Conservation (phyloP, 2,888 invertebrate genomes). For the Drosophila glabriapex region DNA sequence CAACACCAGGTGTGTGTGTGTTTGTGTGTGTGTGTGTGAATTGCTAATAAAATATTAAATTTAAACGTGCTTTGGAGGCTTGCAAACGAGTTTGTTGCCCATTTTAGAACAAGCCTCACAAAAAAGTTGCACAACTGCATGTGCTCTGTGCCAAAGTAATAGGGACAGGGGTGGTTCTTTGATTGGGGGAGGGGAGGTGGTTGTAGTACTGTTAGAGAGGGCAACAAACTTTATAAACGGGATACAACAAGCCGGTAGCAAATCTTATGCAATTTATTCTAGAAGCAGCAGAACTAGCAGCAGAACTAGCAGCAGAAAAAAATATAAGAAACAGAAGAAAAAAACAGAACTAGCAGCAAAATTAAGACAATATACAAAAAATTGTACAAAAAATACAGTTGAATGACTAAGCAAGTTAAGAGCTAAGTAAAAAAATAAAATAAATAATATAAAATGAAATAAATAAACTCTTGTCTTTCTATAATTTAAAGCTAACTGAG, state of each 20-base stretch:
- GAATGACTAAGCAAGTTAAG: neutral
- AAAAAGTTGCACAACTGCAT: conserved; percentile 74
- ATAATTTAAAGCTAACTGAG: neutral
- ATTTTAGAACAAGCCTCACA: conserved; percentile 59
- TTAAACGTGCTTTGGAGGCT: conserved; percentile 59
- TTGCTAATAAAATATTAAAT: conserved; percentile 73
- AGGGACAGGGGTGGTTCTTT: neutral
- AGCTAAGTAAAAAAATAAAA: neutral
- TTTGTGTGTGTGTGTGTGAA: conserved; percentile 18
- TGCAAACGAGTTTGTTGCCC: conserved; percentile 66
- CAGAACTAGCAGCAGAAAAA: no score
- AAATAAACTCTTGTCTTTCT: neutral
- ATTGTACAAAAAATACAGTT: neutral
- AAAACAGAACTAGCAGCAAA: conserved; percentile 14
- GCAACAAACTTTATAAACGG: conserved; percentile 66
- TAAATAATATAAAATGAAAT: no score
- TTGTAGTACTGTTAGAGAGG: conserved; percentile 41
- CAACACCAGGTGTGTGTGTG: conserved; percentile 50
- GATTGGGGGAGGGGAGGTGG: neutral
- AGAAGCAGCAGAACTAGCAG: conserved; percentile 32
- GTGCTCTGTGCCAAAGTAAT: conserved; percentile 5
- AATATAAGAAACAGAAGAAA: neutral
- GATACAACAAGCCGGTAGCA: conserved; percentile 12
- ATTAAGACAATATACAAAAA: neutral
- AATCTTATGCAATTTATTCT: conserved; percentile 57